phyloP scores from a whole-genome alignment of 2,888 invertebrate species.

The Eupsilia transversa region DNA sequence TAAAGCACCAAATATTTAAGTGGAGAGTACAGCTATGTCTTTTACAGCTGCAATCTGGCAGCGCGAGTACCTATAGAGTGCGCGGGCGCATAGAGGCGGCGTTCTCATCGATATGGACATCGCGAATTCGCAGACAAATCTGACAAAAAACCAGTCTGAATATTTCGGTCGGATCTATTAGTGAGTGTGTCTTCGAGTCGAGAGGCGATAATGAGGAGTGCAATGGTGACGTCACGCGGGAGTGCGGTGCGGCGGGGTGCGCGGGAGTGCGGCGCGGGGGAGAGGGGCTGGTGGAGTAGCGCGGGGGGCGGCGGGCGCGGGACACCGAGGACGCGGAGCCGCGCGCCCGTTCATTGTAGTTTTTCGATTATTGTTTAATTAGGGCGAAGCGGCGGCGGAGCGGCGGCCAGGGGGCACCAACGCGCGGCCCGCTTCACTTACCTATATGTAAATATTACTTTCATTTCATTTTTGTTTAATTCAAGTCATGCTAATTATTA shows the following conservation, averaged over 20 bases:
- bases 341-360: constrained; percentile 90
- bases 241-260: constrained; percentile 65
- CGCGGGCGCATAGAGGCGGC: constrained; percentile 74
- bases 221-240: constrained; percentile 86
- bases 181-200: constrained; percentile 83
- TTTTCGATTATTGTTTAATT: constrained; percentile 91
- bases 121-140: constrained; percentile 74
- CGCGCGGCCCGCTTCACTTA: constrained; percentile 78
- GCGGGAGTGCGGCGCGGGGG: constrained; percentile 59
- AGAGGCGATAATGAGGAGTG: constrained; percentile 90
- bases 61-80: constrained; percentile 61
- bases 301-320: constrained; percentile 74
- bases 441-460: constrained; percentile 55
- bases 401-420: constrained; percentile 85
- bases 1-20: constrained; percentile 48
- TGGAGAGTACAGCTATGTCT: constrained; percentile 42
- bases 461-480: constrained; percentile 18
- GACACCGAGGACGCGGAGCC: constrained; percentile 85
- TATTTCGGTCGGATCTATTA: constrained; percentile 80
- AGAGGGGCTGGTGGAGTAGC: constrained; percentile 51
- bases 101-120: constrained; percentile 71
- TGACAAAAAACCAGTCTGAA: constrained; percentile 78
- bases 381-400: constrained; percentile 91
- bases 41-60: constrained; percentile 59
- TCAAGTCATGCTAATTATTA: not conserved